These are phyloP conservation scores for Lucinisca nassula DNA, from an alignment of 2,888 invertebrate species.

Conservation along the genomic window DNA sequence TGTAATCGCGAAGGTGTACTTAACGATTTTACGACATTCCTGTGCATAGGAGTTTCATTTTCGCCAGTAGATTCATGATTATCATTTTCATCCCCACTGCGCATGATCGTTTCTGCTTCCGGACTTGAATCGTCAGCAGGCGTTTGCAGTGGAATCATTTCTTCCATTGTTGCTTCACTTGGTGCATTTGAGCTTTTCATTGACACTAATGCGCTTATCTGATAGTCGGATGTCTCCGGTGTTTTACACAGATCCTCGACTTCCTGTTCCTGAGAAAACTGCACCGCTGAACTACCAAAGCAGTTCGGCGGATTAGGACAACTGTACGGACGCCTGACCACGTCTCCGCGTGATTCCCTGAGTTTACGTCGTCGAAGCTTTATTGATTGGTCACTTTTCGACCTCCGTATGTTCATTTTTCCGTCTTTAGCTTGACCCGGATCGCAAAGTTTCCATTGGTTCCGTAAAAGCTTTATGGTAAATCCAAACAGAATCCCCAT, in stretches of 20 bases:
- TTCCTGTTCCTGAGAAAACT: conserved; percentile 14
- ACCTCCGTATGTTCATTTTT: conserved; percentile 78
- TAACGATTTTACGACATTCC: conserved; percentile 35
- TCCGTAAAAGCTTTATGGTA: conserved; percentile 95
- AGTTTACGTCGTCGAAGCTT: not conserved
- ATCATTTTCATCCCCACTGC: conserved; percentile 34
- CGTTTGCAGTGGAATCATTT: conserved; percentile 15
- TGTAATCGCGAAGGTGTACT: conserved; percentile 64
- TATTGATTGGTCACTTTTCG: conserved; percentile 50
- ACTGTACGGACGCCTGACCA: not conserved
- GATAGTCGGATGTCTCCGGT: not conserved
- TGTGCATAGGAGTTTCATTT: not conserved
- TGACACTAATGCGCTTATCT: not conserved
- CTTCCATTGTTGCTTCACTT: not conserved
- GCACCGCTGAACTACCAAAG: not conserved
- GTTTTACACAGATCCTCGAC: conserved; percentile 1
- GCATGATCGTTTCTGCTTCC: not conserved
- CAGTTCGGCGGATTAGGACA: not conserved
- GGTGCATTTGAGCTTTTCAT: not conserved
- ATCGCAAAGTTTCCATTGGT: conserved; percentile 90
- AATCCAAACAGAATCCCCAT: conserved; percentile 98
- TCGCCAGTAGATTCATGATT: conserved; percentile 18
- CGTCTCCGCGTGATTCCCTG: not conserved
- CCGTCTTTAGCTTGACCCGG: conserved; percentile 65
- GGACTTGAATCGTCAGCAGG: not conserved